Base-by-base conservation (phyloP, 2,888 invertebrate species). In the Agrotis exclamationis region DNA sequence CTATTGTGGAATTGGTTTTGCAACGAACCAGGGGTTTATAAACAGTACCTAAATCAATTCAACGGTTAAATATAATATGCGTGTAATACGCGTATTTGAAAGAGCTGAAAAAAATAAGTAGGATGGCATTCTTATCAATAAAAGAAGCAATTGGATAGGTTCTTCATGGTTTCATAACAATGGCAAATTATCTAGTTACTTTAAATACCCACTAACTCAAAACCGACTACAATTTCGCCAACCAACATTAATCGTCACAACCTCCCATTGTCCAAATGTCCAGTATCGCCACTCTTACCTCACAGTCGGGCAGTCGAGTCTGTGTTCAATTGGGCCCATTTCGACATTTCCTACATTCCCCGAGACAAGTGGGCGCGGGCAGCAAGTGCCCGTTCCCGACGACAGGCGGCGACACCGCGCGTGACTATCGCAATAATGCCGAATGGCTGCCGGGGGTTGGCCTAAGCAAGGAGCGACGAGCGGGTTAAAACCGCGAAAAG, bases 351-450 rank as follows among this genome's bases (percentile, higher is more conserved):
- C 82, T 82, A 84, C 86, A 84, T 84, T 86, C 86, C 83, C 84
- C 81, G 79, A 83, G 84, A 85, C 91, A 90, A 91, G 91, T 91
- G 92, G 93, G 91, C 89, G 86, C 83, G 80, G 83, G 85, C 82
- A 79, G 83, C 86, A 87, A 86, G 85, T 88, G 85, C 68, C 70
- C 51, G 72, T 80, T 87, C 88, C 88, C 77, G 87, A 66, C 86
- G 87, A 88, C 87, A 85, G 87, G 73, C 84, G 79, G 80, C 74
- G 86, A 87, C 87, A 86, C 82, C 66, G 85, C 76, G 89, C 92
- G 92, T 91, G 91, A 91, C 89, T 92, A 86, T 89, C 83, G 90
- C 87, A 90, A 90, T 85, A 77, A 77, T 70, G 70, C 65, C 62
- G 72, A 74, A 58, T 47, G 62, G 60, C 50, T 64, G 48, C 59